Base-by-base conservation (phyloP, 2,888 invertebrate species). In the Buathra laborator region DNA sequence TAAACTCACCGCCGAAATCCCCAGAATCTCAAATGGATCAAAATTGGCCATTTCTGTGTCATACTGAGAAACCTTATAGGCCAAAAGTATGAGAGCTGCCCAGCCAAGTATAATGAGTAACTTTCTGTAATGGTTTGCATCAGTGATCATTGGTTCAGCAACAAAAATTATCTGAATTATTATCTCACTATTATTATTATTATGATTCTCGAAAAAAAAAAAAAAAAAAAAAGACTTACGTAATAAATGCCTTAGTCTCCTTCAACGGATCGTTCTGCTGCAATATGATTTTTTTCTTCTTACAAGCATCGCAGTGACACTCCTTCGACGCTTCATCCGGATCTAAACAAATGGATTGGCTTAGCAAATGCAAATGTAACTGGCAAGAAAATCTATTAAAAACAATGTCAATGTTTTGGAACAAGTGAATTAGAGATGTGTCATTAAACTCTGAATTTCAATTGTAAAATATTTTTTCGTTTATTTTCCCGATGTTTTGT, bases 21-120 rank as follows among this genome's bases (percentile, higher is more conserved):
- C 97, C 83, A 99, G 95, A 92, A 99, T 99, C 93, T 98, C 98
- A 94, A 98, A 99, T 0, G 99, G 99, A 95, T 99, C 99, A 95
- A 99, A 99, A 94, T 99, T 99, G 7, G 98, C 98, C 96, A 98
- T 98, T 95, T 99, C 99, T 94, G 99, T 98, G 93, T 99, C 99
- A 94, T 99, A 98, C 94, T 99, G 98, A 0, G 99, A 98, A 51
- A 98, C 98, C 95, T 98, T 98, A 93, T 98, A 98, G 1, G 98
- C 97, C 89, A 98, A 94, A 85, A 98, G 96, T 78, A 96, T 95
- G 89, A 99, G 95, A 74, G 97, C 94, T 24, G 96, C 94, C 98
- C 98, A 99, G 90, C 98, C 98, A 86, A 95, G 94, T 84, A 98
- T 95, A 75, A 98, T 97, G 16, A 96, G 94, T 85, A 96, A 90